Evolutionary conservation across 2,797 vertebrate species (phyloP).

Genomic region (Myioborus miniatus): DNA sequence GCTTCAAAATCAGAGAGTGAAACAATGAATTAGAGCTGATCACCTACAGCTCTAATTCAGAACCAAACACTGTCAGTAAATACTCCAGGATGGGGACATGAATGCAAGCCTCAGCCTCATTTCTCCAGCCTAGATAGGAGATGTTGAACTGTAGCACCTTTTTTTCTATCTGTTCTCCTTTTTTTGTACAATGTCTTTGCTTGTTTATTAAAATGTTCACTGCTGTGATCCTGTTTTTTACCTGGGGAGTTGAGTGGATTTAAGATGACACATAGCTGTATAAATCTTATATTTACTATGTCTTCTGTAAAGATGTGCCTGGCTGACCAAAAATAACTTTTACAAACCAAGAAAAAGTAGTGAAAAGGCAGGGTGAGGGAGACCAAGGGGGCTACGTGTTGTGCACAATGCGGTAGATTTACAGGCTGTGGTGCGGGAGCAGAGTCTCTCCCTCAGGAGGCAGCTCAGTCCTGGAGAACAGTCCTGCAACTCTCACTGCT

Average conservation of each 20-base stretch:
- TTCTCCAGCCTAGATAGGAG: not conserved
- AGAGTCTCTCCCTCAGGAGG: not conserved
- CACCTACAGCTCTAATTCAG: not conserved
- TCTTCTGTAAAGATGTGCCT: conserved; percentile 5
- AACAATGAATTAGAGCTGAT: conserved; percentile 40
- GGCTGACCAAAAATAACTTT: conserved; percentile 31
- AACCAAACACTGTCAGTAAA: conserved; percentile 8
- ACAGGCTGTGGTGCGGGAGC: not conserved
- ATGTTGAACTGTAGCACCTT: not conserved
- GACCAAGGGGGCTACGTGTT: not conserved
- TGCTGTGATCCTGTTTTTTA: conserved; percentile 48
- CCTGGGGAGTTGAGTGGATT: conserved; percentile 1
- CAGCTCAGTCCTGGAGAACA: not conserved
- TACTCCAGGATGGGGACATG: not conserved
- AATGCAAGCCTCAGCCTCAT: not conserved
- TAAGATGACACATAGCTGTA: conserved; percentile 36
- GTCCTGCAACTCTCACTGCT: not conserved
- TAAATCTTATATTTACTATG: conserved; percentile 24
- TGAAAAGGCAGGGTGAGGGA: not conserved
- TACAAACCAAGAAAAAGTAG: not conserved
- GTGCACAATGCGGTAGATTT: not conserved
- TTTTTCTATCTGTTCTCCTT: not conserved
- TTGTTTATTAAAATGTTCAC: conserved; percentile 64
- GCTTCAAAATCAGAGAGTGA: conserved; percentile 37
- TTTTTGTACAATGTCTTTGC: not conserved